Percentiles rank a stretch among this genome's conserved stretches.
phyloP scores from a whole-genome alignment of 2,888 invertebrate genomes.

The Acronicta aceris region DNA sequence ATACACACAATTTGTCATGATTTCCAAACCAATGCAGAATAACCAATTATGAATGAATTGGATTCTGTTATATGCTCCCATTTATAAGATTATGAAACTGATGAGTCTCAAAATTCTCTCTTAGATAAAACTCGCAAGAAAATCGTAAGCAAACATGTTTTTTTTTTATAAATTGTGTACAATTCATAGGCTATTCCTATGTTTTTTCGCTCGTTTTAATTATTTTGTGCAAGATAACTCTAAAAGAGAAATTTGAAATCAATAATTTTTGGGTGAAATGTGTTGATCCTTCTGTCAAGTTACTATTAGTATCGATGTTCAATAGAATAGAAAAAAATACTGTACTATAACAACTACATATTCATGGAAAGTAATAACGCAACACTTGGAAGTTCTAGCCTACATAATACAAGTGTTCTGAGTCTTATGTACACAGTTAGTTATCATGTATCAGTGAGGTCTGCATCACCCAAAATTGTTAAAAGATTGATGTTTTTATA shows the following conservation, averaged over 20 bases:
- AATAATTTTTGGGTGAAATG: not conserved
- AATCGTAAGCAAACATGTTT: not conserved
- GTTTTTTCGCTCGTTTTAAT: too few species aligned
- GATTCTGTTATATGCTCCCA: constrained; percentile 33
- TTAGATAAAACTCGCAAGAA: constrained; percentile 14
- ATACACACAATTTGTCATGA: constrained; percentile 32
- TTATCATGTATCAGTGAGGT: not conserved
- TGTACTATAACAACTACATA: not conserved
- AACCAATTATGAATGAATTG: constrained; percentile 37
- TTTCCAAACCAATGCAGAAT: constrained; percentile 27
- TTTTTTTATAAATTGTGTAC: too few species aligned
- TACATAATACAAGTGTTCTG: not conserved
- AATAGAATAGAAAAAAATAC: not conserved
- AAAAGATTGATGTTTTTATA: constrained; percentile 22
- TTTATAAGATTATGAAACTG: constrained; percentile 24
- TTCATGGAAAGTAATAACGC: not conserved
- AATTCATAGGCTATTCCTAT: too few species aligned
- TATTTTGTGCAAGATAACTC: constrained; percentile 9
- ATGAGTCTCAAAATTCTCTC: constrained; percentile 31
- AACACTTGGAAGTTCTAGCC: not conserved
- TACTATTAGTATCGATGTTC: not conserved
- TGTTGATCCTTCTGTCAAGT: not conserved
- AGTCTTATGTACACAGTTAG: not conserved
- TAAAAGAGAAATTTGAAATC: constrained; percentile 41
- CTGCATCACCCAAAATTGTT: constrained; percentile 13